Base-by-base conservation (phyloP, 2,797 vertebrate genomes). In the Cyclura pinguis region DNA sequence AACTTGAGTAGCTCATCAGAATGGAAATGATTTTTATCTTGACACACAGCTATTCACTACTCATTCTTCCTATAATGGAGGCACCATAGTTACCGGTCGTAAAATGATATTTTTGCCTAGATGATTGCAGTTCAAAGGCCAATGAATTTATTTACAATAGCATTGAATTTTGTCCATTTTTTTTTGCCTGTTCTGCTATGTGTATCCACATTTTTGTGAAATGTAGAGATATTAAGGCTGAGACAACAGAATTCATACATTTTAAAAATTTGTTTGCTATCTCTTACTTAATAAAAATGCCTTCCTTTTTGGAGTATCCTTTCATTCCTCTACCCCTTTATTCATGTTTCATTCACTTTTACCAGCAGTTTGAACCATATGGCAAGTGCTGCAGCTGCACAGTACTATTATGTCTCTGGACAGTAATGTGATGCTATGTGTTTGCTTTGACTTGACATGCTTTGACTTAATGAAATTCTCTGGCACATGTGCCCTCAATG, bases 21-120 rank as follows among this genome's bases (percentile, higher is more conserved):
- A 55, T 35, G 88, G 87, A 55, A 88, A 9, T 83, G 80, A 88
- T 83, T 78, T 88, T 83, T 83, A 83, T 88, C 67, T 74, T 83
- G 32, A 74, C 69, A 83, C 62, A 50, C 52, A 88, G 80, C 35
- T 27, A 80, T 5, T 29, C 38, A 73, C 55, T 14, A 73, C 92
- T 91, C 86, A 32, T 94, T 89, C 16, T 90, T 7, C 76, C 50
- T 83, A 6, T 78, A 82, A 57, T 81, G 81, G 18, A 64, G 84
- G 50, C 64, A 62, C 27, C 29, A n/a, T 69, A 32, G 47, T 35
- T 86, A 74, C 6, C 20, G 62, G 76, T 73, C 74, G 47, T 90
- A 64, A 85, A 64, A 80, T 80, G 38, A 32, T 14, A 78, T 27
- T 85, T 42, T 67, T 80, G 67, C 80, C 16, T 85, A n/a, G 59